A percentile compares a stretch with the other conserved stretches of the same genome.
Evolutionary conservation across 2,113 vertebrate genomes (phyloP).

Genomic region (Corythaixoides concolor): DNA sequence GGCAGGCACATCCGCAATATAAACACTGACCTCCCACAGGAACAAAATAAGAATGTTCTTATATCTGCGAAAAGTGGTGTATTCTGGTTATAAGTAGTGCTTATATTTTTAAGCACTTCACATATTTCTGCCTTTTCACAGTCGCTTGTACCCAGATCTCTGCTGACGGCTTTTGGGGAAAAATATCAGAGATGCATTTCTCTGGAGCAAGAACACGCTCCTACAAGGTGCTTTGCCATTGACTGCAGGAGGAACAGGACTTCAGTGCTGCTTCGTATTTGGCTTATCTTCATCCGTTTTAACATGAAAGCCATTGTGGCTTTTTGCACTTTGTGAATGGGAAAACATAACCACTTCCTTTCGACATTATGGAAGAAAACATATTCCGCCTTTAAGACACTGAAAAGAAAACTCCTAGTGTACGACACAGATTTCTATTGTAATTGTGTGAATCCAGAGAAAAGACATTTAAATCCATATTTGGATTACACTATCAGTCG

Average conservation of each 20-base stretch:
- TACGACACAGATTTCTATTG: not conserved
- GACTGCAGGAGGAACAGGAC: not conserved
- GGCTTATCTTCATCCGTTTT: not conserved
- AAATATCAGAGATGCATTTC: not conserved
- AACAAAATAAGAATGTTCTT: constrained; percentile 19
- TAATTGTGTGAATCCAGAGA: not conserved
- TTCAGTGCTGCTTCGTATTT: not conserved
- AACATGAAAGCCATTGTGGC: not conserved
- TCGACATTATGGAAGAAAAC: not conserved
- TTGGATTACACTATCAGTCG: not conserved
- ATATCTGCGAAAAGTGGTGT: not conserved
- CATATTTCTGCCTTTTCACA: not conserved
- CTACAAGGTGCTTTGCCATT: not conserved
- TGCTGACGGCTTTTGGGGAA: not conserved
- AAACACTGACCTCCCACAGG: constrained; percentile 44
- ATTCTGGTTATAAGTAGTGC: not conserved
- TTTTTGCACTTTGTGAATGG: not conserved
- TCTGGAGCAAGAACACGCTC: not conserved
- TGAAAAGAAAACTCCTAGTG: not conserved
- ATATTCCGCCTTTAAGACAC: not conserved
- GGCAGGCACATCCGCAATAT: not conserved
- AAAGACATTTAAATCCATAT: not conserved
- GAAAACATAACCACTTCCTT: not conserved
- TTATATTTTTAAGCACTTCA: not conserved
- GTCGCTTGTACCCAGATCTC: not conserved